These are phyloP conservation scores for Halictus quadricinctus DNA, from an alignment of 2,888 invertebrate genomes.

Conservation along the genomic window DNA sequence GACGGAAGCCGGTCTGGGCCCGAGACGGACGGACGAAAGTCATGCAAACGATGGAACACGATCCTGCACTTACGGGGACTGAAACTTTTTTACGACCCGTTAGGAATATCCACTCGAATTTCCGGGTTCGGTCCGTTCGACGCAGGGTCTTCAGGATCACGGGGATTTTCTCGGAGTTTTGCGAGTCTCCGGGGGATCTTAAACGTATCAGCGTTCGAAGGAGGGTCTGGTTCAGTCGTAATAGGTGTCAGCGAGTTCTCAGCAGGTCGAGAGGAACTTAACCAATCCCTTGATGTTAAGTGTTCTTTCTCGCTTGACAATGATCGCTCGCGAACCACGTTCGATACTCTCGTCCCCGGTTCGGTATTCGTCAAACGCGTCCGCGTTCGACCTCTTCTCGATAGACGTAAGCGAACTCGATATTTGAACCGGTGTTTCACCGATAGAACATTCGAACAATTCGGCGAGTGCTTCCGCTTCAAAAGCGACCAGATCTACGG, in stretches of 20 bases:
- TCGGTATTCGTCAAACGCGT: not conserved
- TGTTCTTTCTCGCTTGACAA: not conserved
- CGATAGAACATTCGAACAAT: conserved; percentile 23
- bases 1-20: conserved; percentile 23
- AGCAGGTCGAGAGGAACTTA: not conserved
- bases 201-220: conserved; percentile 50
- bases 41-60: conserved; percentile 53
- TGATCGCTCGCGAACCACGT: not conserved
- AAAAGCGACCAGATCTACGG: conserved; percentile 9
- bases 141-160: conserved; percentile 38
- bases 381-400: not conserved
- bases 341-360: not conserved
- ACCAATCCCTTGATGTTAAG: not conserved
- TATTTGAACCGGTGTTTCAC: conserved; percentile 18
- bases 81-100: conserved; percentile 42
- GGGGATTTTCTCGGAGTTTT: conserved; percentile 39
- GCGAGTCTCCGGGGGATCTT: conserved; percentile 42
- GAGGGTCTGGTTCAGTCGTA: conserved; percentile 46
- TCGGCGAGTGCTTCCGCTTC: conserved; percentile 7
- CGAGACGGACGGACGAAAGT: conserved; percentile 36
- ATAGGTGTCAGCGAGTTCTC: conserved; percentile 51
- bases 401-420: not conserved
- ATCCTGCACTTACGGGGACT: conserved; percentile 53
- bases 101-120: conserved; percentile 19
- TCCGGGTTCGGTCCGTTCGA: not conserved